Percentiles rank a stretch among this genome's conserved stretches.
phyloP scores from a whole-genome alignment of 2,888 invertebrate genomes.

The Aethes cnicana region DNA sequence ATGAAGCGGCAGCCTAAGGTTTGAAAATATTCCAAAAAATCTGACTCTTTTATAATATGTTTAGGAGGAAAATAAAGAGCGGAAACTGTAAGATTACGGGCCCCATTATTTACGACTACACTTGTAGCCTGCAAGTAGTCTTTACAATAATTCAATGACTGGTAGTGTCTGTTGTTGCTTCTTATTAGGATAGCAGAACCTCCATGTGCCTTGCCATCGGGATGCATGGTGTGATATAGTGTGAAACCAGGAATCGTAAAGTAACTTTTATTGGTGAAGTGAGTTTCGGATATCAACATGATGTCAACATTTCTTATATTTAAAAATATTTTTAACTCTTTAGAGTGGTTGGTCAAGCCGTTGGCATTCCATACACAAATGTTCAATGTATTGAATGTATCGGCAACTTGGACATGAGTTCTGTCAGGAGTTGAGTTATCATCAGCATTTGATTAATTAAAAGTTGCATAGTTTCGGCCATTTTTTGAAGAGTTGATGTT shows the following conservation, averaged over 20 bases:
- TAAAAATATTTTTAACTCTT: constrained; percentile 30
- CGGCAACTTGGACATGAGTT: not conserved
- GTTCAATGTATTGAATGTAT: not conserved
- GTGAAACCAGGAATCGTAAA: constrained; percentile 33
- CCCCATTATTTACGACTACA: constrained; percentile 4
- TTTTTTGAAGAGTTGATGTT: too few relatives aligned
- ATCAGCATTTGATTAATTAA: not conserved
- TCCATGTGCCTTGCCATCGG: constrained; percentile 35
- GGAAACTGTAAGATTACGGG: not conserved
- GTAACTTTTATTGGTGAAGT: constrained; percentile 32
- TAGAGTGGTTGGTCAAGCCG: constrained; percentile 28
- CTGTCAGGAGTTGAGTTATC: not conserved
- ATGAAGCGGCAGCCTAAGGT: constrained; percentile 21
- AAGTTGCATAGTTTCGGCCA: constrained; percentile 33
- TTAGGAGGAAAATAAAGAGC: constrained; percentile 28
- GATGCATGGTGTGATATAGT: constrained; percentile 44
- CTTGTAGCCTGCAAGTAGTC: constrained; percentile 32
- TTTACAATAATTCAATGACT: constrained; percentile 13
- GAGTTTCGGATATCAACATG: constrained; percentile 36
- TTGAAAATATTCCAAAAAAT: constrained; percentile 9
- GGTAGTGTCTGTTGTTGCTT: constrained; percentile 30
- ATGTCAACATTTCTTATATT: constrained; percentile 26
- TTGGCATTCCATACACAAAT: constrained; percentile 30
- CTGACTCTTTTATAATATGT: constrained; percentile 15
- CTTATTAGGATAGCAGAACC: constrained; percentile 34